Base-by-base conservation (phyloP, 1,140 invertebrate genomes). In the Apolygus lucorum region DNA sequence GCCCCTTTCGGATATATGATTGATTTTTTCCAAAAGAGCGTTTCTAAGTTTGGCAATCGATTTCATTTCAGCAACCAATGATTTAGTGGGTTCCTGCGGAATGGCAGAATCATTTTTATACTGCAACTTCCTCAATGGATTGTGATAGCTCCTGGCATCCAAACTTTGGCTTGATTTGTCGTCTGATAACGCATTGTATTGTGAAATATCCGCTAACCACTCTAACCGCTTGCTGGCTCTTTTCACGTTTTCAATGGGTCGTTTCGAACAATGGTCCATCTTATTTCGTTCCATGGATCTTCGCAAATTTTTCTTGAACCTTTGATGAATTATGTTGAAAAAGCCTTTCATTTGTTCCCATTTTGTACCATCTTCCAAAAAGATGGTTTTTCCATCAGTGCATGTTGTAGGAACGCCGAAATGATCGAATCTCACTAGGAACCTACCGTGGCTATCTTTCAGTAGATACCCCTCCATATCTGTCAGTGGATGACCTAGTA, bases 391-490 rank as follows among this genome's bases (percentile, higher is more conserved):
- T 0, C 49, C 66, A 52, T 49, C 52, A 1, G 17, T 52, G 26
- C 66, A 68, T 8, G 29, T 49, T 2, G 52, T 29, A 0, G 66
- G 66, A 52, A 68, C 34, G n/a, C 22, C 22, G 11, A 22, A 21
- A 25, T 49, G 34, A 27, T 68, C 66, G 17, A 68, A 22, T 27
- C 2, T 49, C 4, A 68, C 42, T n/a, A 68, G 29, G 1, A 68
- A 28, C 4, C 52, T 52, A n/a, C 66, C 66, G 25, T 8, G 8
- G 25, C 24, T 28, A 52, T 68, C 66, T 49, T 68, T 29, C 8
- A 68, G n/a, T n/a, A 68, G 27, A 14, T 49, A 25, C 27, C 66
- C 66, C 42, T 68, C 42, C 22, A 24, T 49, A 52, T 68, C 42
- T 52, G 66, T 52, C n/a, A 68, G 27, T 22, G 66, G 66, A 13